These are phyloP conservation scores for Pluvianellus socialis DNA, from an alignment of 2,113 vertebrate species.

Conservation along the genomic window DNA sequence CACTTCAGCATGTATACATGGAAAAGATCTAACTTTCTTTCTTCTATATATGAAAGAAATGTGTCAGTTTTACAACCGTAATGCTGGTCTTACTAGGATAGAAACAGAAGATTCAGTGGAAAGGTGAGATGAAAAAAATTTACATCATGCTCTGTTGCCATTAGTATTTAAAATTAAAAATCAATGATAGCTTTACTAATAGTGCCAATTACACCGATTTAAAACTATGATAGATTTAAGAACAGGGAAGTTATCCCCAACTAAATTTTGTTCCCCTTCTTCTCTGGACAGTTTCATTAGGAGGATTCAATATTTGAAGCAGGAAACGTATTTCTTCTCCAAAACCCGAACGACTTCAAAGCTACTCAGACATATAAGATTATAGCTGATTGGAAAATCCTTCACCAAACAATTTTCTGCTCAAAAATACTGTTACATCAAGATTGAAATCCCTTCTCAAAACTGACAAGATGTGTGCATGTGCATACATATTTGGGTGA, in stretches of 20 bases:
- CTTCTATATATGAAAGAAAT: not conserved
- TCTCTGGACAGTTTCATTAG: not conserved
- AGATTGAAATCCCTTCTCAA: not conserved
- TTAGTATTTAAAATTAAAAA: not conserved
- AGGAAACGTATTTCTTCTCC: not conserved
- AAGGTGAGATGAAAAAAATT: not conserved
- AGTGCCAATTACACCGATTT: not conserved
- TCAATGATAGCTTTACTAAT: not conserved
- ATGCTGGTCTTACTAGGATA: not conserved
- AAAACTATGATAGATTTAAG: not conserved
- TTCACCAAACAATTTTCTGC: slow-evolving; percentile 6
- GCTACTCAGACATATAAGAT: not conserved
- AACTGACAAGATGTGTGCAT: not conserved
- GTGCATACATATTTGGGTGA: not conserved
- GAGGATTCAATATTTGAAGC: not conserved
- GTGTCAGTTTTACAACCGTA: not conserved
- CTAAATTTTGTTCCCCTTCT: not conserved
- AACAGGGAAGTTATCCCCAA: not conserved
- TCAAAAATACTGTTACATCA: not conserved
- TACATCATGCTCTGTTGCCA: not conserved
- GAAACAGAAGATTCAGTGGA: not conserved
- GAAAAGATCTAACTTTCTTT: not conserved
- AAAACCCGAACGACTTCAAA: slow-evolving; percentile 1
- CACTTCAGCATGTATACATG: not conserved
- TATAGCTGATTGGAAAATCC: slow-evolving; percentile 3